Base-by-base conservation (phyloP, 2,797 vertebrate species). In the Menidia menidia region DNA sequence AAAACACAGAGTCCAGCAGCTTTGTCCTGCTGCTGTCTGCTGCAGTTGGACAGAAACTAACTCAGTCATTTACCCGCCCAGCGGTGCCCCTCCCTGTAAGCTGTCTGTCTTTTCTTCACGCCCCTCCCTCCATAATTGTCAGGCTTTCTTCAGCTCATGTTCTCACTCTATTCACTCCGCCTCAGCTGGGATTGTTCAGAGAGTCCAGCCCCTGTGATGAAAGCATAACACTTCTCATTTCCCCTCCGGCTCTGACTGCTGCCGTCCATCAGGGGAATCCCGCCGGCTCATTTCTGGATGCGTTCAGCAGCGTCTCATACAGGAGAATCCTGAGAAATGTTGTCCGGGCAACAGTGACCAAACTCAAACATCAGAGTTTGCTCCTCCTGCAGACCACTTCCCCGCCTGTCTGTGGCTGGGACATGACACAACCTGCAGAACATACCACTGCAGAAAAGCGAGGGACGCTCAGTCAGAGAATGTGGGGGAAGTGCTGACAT, bases 31-130 rank as follows among this genome's bases (percentile, higher is more conserved):
- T 11, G 16, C 32, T 50, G 59, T 30, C 55, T 47, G 44, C 56
- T 41, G 25, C 43, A 62, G 58, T 55, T 69, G 47, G 76, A 64
- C 15, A 76, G 73, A 75, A 79, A 75, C 1, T 25, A 25, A 25
- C 25, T 1, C 1, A 25, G 4, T 56, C 61, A 68, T 69, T 63
- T 62, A 55, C 60, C 68, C 39, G 60, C 62, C 64, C 18, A 6
- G 41, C 6, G 4, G 60, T 39, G 84, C 88, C 58, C 72, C 88
- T 86, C 88, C 87, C 84, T 83, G 60, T 32, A 57, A 25, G 43
- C 71, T 50, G 53, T 5, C 41, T 13, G 25, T 15, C 51, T 45
- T 16, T 18, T 14, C 51, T 45, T n/a, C 53, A 69, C 60, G 52
- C 81, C 83, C 81, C 80, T 81, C 76, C 86, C 64, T 76, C 57